Evolutionary conservation across 30 jellyfish, hydroid and myxozoan genomes (phyloP), one percentile per base, ranked within the genome.

Genomic region (Hydractinia symbiolongicarpus): DNA sequence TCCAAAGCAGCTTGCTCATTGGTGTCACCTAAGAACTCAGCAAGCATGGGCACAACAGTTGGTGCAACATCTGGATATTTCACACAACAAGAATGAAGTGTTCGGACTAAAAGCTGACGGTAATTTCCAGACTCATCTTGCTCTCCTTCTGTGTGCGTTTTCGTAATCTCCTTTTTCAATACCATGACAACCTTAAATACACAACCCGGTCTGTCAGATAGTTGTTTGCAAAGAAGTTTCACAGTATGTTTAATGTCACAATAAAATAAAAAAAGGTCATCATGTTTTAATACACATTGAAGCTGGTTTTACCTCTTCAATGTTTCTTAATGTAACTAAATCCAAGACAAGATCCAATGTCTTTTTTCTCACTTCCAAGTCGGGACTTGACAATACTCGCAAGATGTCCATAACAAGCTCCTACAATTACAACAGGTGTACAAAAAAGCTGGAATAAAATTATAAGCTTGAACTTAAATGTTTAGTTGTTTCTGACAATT

Each of bases 1-100:
- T 93, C 96, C 15, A 93, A 84, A 7, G 98, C 98, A 5, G 98
- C 98, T 87, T 93, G 98, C 79, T 93, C 98, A 69, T 93, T 93
- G 13, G 89, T 81, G 67, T 93, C 98, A 53, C 98, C 98, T 70
- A 93, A 90, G 82, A 93, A 93, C 71, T 93, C 98, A 7, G 98
- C 88, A 75, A 93, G 76, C 98, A 89, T 93, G 51, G 98, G 98
- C 16, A 93, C 98, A 55, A 93, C 98, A 6, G 98, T 88, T 4
- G 98, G 95, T 8, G 98, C 98, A 7, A 93, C 98, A 73, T 93
- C 98, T 5, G 98, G 96, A 77, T 81, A 93, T 79, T 93, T 93
- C 5, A 93, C 96, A 58, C 98, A 87, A 90, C 96, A 93, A 5
- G 98, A 83, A 69, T 93, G 98, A 50, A 93, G 88, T n/a, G 96